A percentile compares a stretch with the other conserved stretches of the same genome.
Evolutionary conservation across 2,797 vertebrate genomes (phyloP).

Genomic region (Lacerta agilis): DNA sequence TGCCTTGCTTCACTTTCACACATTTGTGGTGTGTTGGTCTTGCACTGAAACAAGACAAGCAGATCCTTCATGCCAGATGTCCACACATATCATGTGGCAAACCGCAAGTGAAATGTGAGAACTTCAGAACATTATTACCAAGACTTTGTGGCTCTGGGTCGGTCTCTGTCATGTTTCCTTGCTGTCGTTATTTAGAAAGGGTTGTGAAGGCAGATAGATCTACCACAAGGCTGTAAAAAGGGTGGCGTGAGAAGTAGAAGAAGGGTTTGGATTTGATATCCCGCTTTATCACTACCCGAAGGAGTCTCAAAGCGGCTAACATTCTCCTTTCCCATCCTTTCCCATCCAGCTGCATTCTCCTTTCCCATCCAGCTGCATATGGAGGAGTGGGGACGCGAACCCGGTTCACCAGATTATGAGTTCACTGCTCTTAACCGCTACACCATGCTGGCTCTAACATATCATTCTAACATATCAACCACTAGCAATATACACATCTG

Average conservation of each 20-base stretch:
- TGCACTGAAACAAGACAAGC: not conserved
- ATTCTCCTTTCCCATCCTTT: too few relatives aligned
- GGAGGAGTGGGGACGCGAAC: too few relatives aligned
- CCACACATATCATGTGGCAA: not conserved
- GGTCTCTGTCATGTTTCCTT: not conserved
- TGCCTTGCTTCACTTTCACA: not conserved
- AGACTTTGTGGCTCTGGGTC: not conserved
- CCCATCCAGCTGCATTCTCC: too few relatives aligned
- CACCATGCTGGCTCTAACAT: too few relatives aligned
- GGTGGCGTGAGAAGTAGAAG: too few relatives aligned
- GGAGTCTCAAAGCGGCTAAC: too few relatives aligned
- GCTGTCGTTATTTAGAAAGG: not conserved
- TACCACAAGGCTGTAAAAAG: not conserved
- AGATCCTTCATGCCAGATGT: not conserved
- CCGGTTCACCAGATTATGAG: too few relatives aligned
- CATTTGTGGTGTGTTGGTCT: not conserved
- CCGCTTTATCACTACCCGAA: too few relatives aligned
- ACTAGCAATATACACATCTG: not conserved
- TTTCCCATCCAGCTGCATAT: too few relatives aligned
- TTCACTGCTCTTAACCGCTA: too few relatives aligned
- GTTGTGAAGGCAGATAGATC: not conserved
- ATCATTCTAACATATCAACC: not conserved
- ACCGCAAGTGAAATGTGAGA: not conserved
- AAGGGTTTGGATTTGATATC: too few relatives aligned
- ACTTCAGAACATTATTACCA: not conserved